phyloP scores from a whole-genome alignment of 2,797 vertebrate genomes.

The Xyrichtys novacula region DNA sequence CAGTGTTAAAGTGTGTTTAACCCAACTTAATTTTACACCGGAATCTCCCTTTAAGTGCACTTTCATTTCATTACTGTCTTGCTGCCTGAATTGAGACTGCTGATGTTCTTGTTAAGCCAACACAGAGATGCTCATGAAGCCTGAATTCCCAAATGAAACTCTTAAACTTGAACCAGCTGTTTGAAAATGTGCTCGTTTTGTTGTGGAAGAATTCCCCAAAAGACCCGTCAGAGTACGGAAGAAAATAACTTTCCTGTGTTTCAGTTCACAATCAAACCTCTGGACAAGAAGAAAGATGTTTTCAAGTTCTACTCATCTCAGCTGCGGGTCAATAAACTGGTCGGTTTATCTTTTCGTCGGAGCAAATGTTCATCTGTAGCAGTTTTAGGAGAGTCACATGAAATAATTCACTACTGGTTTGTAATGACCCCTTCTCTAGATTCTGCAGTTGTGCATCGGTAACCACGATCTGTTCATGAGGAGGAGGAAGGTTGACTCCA shows the following conservation, averaged over 20 bases:
- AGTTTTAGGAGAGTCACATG: neutral
- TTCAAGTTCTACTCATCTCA: conserved; percentile 96
- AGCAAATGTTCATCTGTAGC: neutral
- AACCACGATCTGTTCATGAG: conserved; percentile 95
- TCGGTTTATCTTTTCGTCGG: conserved; percentile 67
- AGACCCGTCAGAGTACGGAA: neutral
- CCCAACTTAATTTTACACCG: no score
- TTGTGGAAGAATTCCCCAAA: neutral
- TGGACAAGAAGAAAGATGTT: conserved; percentile 94
- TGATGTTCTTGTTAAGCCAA: neutral
- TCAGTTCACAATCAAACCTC: conserved; percentile 93
- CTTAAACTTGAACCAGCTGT: no score
- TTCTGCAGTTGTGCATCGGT: conserved; percentile 92
- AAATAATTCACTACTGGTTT: neutral
- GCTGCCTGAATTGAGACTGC: neutral
- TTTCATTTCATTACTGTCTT: neutral
- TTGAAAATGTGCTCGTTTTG: neutral
- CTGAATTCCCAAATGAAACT: no score
- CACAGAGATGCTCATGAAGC: neutral
- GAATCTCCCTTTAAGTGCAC: no score
- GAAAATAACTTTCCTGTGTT: conserved; percentile 24
- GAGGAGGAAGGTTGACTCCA: conserved; percentile 93
- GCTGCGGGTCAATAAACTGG: conserved; percentile 93
- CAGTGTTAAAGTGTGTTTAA: no score
- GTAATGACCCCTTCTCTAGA: conserved; percentile 70